Evolutionary conservation across 2,888 invertebrate species (phyloP), one percentile per base, ranked within the genome.

Genomic region (Molorchus minor): DNA sequence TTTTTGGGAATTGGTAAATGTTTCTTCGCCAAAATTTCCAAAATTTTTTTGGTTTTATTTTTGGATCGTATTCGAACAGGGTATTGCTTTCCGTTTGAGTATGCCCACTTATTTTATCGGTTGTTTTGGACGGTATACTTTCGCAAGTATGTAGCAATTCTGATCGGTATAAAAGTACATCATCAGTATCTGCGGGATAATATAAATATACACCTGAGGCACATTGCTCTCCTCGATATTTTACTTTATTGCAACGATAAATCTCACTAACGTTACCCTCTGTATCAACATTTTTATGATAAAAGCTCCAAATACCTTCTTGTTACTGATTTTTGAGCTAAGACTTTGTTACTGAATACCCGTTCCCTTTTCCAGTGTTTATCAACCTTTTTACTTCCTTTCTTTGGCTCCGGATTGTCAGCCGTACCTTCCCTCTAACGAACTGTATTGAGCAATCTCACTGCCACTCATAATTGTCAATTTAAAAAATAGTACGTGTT

Each of bases 21-120:
- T 43, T 61, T 61, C 25, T 52, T 57, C 8, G 8, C 15, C 44
- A 61, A 58, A 52, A 51, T 53, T 21, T 61, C 61, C 1, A 61
- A 1, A 57, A 61, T 41, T 19, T 61, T 53, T 61, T 61, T 20
- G 57, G 61, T 58, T 61, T 53, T 51, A 51, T 43, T 59, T 59
- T 59, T 57, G 59, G 16, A 36, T 59, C 59, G 17, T 13, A 17
- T 36, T 58, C 43, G 19, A 61, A 61, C 30, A 61, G 49, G 15
- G 41, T 44, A 1, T 59, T 61, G 10, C 59, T 61, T 29, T 61
- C 55, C 12, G 16, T 38, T 61, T 58, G 59, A 19, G 21, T 25
- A 1, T 59, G 15, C 3, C 25, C 36, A 47, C 13, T 46, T 33
- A 58, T 61, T 54, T 59, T 53, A 40, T 2, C 8, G 2, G 5